Evolutionary conservation across 2,797 vertebrate species (phyloP).

Genomic region (Characodon lateralis): DNA sequence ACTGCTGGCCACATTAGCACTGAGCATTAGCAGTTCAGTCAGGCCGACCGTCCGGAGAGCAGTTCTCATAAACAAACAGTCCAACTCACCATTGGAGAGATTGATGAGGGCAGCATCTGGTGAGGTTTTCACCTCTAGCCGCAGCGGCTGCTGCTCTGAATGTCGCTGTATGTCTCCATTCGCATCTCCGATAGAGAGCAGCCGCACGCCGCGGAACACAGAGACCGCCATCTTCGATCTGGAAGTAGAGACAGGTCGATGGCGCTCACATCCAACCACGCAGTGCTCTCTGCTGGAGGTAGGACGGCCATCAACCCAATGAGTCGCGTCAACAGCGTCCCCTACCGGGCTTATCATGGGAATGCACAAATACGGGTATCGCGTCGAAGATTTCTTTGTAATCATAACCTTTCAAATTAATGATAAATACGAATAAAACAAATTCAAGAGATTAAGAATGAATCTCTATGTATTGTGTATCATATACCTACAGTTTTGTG

Average conservation of each 20-base stretch:
- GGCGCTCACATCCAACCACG: constrained; percentile 73
- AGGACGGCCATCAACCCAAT: constrained; percentile 28
- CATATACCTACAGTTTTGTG: not conserved
- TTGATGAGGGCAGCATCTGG: constrained; percentile 89
- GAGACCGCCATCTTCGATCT: constrained; percentile 94
- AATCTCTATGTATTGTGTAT: not conserved
- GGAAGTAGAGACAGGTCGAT: constrained; percentile 74
- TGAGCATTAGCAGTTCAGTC: constrained; percentile 53
- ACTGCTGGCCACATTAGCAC: constrained; percentile 49
- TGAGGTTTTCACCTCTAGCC: constrained; percentile 89
- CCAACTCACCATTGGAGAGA: constrained; percentile 90
- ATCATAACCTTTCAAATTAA: not conserved
- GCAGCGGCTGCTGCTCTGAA: constrained; percentile 93
- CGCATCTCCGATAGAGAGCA: constrained; percentile 95
- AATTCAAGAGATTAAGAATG: not conserved
- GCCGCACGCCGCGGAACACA: constrained; percentile 94
- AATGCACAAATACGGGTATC: not conserved
- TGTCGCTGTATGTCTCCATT: constrained; percentile 97
- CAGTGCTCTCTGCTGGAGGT: constrained; percentile 66
- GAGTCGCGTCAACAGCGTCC: constrained; percentile 46
- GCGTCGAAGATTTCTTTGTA: not conserved
- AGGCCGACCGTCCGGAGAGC: constrained; percentile 53
- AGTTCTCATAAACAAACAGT: constrained; percentile 9
- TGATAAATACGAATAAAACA: not conserved
- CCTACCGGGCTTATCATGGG: constrained; percentile 14